Evolutionary conservation across 1,140 invertebrate species (phyloP).

Genomic region (Drosophila malerkotliana): DNA sequence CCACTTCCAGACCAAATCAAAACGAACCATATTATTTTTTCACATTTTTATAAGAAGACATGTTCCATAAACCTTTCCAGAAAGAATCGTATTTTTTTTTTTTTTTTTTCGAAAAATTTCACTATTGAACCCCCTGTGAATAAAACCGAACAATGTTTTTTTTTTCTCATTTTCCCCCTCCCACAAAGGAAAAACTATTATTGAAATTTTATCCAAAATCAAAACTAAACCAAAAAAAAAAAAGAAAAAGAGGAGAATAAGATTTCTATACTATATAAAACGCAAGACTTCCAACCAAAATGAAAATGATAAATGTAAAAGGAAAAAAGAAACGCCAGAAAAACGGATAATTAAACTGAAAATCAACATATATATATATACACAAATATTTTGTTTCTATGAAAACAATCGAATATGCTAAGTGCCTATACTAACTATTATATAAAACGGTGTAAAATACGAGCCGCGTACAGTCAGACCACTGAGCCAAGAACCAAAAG

Average conservation of each 20-base stretch:
- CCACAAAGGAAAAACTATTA: slow-evolving; percentile 11
- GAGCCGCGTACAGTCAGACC: slow-evolving; percentile 28
- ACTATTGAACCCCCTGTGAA: slow-evolving; percentile 40
- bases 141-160: slow-evolving; percentile 26
- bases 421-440: slow-evolving; percentile 78
- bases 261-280: slow-evolving; percentile 46
- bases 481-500: slow-evolving; percentile 37
- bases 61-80: background rate
- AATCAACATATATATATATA: slow-evolving; percentile 44
- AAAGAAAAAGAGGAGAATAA: slow-evolving; percentile 36
- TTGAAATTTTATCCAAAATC: slow-evolving; percentile 36
- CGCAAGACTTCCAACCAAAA: slow-evolving; percentile 66
- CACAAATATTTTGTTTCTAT: slow-evolving; percentile 77
- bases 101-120: slow-evolving; percentile 1
- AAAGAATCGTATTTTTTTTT: slow-evolving; percentile 22
- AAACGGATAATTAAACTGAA: slow-evolving; percentile 39
- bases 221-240: slow-evolving; percentile 22
- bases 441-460: slow-evolving; percentile 40
- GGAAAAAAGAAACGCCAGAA: slow-evolving; percentile 13
- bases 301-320: slow-evolving; percentile 50
- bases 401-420: slow-evolving; percentile 81
- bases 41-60: background rate
- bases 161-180: background rate
- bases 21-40: slow-evolving; percentile 21
- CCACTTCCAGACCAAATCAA: slow-evolving; percentile 35